phyloP scores from a whole-genome alignment of 2,888 invertebrate genomes.

The Gandaritis pyraliata region DNA sequence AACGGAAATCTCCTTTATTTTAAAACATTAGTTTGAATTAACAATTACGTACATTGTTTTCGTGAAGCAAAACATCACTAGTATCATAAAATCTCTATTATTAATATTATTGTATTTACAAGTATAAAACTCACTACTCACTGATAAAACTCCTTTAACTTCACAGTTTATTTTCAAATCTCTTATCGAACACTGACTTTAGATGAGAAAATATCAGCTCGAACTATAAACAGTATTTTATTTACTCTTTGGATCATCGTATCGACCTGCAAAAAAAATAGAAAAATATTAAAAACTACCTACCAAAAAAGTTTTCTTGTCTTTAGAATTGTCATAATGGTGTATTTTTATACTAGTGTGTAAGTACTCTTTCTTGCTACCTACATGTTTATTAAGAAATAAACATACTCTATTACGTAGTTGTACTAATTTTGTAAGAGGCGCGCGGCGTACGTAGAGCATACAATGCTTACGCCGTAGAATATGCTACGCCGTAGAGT shows the following conservation, averaged over 20 bases:
- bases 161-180: slow-evolving; percentile 63
- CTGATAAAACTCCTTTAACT: slow-evolving; percentile 66
- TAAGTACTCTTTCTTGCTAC: too few species aligned
- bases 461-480: too few species aligned
- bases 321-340: too few species aligned
- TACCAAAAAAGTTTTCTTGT: too few species aligned
- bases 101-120: slow-evolving; percentile 76
- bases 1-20: slow-evolving; percentile 74
- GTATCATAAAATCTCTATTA: slow-evolving; percentile 65
- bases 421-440: not conserved
- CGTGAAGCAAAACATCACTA: slow-evolving; percentile 78
- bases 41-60: slow-evolving; percentile 77
- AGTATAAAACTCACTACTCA: slow-evolving; percentile 80
- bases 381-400: too few species aligned
- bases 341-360: too few species aligned
- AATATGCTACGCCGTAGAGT: too few species aligned
- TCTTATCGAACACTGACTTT: slow-evolving; percentile 74
- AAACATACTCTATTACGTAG: too few species aligned
- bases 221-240: slow-evolving; percentile 36
- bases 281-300: not conserved
- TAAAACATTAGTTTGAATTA: slow-evolving; percentile 68
- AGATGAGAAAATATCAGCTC: slow-evolving; percentile 57
- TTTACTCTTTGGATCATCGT: slow-evolving; percentile 69
- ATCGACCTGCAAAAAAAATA: slow-evolving; percentile 58
- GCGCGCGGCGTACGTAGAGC: not conserved